Base-by-base conservation (phyloP, 2,113 vertebrate genomes). In the Lethenteron camtschaticum region DNA sequence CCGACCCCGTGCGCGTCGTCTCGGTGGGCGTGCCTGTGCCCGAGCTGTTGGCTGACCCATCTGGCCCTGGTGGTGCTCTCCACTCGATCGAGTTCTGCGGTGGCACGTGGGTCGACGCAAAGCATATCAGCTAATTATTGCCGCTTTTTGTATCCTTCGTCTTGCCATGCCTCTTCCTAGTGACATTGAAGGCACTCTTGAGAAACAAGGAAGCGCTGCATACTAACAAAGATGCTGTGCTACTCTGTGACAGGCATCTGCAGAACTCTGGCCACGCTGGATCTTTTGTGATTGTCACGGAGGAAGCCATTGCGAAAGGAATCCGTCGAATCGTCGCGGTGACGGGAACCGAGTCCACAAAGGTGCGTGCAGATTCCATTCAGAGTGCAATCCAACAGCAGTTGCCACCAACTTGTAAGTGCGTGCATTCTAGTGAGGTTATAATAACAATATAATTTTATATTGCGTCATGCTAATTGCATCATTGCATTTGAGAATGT, bases 301-400 rank as follows among this genome's bases (percentile, higher is more conserved):
- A 97, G 77, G 94, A 99, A 80, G 92, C 94, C 18, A 96, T 99
- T 74, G 92, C 94, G 72, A 99, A 97, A 77, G 94, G 94, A 72
- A 90, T 96, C 80, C 85, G 94, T 60, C 87, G 94, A 74, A 94
- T 99, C 69, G 89, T 97, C 56, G 90, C 87, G 1, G 84, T 99
- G 77, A 99, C 92, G 0, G 90, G 92, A 55, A 70, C 81, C 0
- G 92, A 96, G 75, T 92, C 94, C 56, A 87, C 88, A 74, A 96
- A 97, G 89, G 94, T 95, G 68, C 6, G 41, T 41, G 41, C 41
- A 41, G 41, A 41, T 41, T 41, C 41, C 41, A 41, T 41, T 41
- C 41, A 41, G 41, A 80, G 78, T 56, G 1, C 41, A 6, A 55
- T 20, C 56, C 69, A 41, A n/a, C 69, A 41, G 69, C 69, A 41